A percentile compares a stretch with the other conserved stretches of the same genome.
Conservation (phyloP, 2,113 vertebrate genomes). For the Heterotilapia buettikoferi region DNA sequence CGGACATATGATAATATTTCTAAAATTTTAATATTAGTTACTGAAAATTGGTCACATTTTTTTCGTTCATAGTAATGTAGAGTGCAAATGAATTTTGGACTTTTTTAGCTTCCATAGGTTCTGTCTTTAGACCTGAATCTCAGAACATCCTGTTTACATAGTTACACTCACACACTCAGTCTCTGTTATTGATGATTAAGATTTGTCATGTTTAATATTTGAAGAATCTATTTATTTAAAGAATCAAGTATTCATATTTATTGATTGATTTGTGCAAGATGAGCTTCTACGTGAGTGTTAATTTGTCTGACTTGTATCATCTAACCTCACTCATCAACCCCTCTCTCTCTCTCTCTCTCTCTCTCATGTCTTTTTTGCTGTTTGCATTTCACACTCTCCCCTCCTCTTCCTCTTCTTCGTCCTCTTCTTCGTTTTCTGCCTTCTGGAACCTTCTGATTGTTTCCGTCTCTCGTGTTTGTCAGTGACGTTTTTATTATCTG, state of each 20-base stretch:
- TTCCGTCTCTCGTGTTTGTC: background rate
- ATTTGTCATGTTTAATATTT: background rate
- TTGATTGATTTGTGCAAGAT: background rate
- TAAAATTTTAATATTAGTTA: background rate
- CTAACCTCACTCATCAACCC: background rate
- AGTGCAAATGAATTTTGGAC: background rate
- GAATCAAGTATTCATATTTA: background rate
- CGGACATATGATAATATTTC: background rate
- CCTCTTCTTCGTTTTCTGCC: background rate
- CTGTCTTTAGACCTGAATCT: background rate
- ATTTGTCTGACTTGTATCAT: background rate
- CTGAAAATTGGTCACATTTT: background rate
- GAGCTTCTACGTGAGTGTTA: slow-evolving; percentile 3
- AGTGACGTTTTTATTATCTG: background rate
- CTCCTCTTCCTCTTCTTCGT: background rate
- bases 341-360: background rate
- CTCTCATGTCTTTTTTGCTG: background rate
- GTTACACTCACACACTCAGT: background rate
- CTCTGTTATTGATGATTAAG: background rate
- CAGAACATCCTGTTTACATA: background rate
- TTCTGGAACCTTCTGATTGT: background rate
- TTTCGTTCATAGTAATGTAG: rapidly evolving
- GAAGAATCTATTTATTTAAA: background rate
- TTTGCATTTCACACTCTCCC: background rate
- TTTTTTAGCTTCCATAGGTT: background rate